Evolutionary conservation across 2,888 invertebrate species (phyloP), one percentile per base, ranked within the genome.

Genomic region (Dicyrtomina minuta): DNA sequence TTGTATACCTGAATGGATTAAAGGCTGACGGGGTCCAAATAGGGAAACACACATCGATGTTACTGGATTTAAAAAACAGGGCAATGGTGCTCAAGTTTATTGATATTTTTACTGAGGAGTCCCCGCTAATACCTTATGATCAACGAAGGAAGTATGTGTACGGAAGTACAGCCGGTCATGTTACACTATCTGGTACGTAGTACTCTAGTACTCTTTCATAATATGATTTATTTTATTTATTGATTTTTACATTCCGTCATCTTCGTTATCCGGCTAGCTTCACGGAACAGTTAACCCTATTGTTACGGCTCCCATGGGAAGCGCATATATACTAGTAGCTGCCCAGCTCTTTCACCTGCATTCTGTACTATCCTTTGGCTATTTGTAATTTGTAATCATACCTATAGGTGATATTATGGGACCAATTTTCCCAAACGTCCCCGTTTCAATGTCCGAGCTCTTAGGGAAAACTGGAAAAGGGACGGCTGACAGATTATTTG

Each of bases 21-120:
- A 61, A 83, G 82, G 80, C 83, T 51, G 85, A 86, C 79, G 86
- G 86, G 15, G 84, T 83, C 6, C 79, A 81, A 64, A 84, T 86
- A 70, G 82, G 82, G 75, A 83, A 83, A 69, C 86, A 86, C 78
- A 85, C 85, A 0, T 84, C 86, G 0, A 80, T 83, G 70, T 80
- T 86, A 67, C 79, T 86, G 33, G 86, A 86, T 77, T 79, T 86
- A 78, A 84, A 85, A 76, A 84, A 81, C 74, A 67, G 83, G 70
- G 83, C 85, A n/a, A 80, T 83, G 55, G 80, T 83, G 13, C 81
- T 85, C 8, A 83, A 84, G 33, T 85, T 84, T 76, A 79, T 85
- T 64, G 83, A 85, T 73, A 83, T 86, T 58, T 82, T 83, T 17
- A 82, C 86, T 1, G 84, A 85, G 55, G 85, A 86, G 79, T 79